Conservation (phyloP, 2,797 vertebrate genomes). For the Pampus argenteus region DNA sequence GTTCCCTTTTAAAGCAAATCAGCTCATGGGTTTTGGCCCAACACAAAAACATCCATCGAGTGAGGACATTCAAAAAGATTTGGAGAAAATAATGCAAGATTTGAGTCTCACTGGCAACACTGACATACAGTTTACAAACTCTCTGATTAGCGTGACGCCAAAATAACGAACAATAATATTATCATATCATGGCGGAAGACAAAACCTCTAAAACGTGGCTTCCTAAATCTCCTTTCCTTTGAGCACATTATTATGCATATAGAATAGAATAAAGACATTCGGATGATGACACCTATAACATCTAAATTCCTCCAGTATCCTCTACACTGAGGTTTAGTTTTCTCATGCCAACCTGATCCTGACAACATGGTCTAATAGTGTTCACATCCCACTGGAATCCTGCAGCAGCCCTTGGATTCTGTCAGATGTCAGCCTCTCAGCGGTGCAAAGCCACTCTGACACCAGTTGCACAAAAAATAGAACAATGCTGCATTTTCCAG, state of each 20-base stretch:
- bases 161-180: slow-evolving; percentile 49
- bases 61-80: slow-evolving; percentile 42
- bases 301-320: slow-evolving; percentile 10
- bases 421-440: slow-evolving; percentile 24
- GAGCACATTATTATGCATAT: background rate
- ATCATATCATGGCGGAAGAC: slow-evolving; percentile 31
- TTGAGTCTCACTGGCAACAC: slow-evolving; percentile 45
- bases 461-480: slow-evolving; percentile 1
- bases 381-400: slow-evolving; percentile 16
- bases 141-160: slow-evolving; percentile 31
- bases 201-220: slow-evolving; percentile 8
- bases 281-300: background rate
- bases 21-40: slow-evolving; percentile 26
- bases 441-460: slow-evolving; percentile 27
- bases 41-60: slow-evolving; percentile 23
- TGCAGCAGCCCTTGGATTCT: slow-evolving; percentile 34
- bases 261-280: background rate
- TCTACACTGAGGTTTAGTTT: slow-evolving; percentile 19
- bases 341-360: slow-evolving; percentile 24
- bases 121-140: slow-evolving; percentile 40
- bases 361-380: slow-evolving; percentile 20
- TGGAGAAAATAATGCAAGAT: slow-evolving; percentile 49
- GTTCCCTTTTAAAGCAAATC: slow-evolving; percentile 43
- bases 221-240: slow-evolving; percentile 29
- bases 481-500: background rate